Evolutionary conservation across 2,888 invertebrate genomes (phyloP).

Genomic region (Lysandra coridon): DNA sequence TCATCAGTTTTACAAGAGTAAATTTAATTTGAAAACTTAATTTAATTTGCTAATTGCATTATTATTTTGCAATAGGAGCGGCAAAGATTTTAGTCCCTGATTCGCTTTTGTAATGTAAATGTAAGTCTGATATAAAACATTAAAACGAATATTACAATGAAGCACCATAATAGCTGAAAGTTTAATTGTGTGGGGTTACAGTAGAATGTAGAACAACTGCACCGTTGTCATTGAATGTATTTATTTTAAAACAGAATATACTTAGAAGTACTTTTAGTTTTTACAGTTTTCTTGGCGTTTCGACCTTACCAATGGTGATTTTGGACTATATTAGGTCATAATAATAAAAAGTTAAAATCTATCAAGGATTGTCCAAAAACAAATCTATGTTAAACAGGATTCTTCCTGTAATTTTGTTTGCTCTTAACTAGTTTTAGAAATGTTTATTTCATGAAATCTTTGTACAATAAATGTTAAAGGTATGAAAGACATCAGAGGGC

Average conservation of each 20-base stretch:
- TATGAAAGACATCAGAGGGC: neutral
- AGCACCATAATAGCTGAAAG: neutral
- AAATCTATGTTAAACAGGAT: too few species aligned
- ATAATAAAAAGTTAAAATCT: too few species aligned
- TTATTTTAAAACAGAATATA: neutral
- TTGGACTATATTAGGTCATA: too few species aligned
- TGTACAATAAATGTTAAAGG: neutral
- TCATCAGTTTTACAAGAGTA: neutral
- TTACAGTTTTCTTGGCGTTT: too few species aligned
- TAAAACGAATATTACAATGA: neutral
- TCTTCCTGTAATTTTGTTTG: too few species aligned
- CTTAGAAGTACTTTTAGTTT: too few species aligned
- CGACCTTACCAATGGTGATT: too few species aligned
- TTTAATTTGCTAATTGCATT: neutral
- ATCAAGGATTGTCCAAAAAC: too few species aligned
- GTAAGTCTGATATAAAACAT: neutral
- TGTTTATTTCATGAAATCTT: too few species aligned
- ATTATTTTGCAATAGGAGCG: neutral
- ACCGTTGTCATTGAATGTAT: neutral
- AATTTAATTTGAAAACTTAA: neutral
- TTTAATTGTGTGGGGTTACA: neutral
- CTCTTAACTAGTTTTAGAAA: too few species aligned
- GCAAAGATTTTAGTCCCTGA: neutral
- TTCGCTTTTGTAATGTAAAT: constrained; percentile 14
- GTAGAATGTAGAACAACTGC: neutral